These are phyloP conservation scores for Bugulina stolonifera DNA, from an alignment of 2,888 invertebrate species.

Conservation along the genomic window DNA sequence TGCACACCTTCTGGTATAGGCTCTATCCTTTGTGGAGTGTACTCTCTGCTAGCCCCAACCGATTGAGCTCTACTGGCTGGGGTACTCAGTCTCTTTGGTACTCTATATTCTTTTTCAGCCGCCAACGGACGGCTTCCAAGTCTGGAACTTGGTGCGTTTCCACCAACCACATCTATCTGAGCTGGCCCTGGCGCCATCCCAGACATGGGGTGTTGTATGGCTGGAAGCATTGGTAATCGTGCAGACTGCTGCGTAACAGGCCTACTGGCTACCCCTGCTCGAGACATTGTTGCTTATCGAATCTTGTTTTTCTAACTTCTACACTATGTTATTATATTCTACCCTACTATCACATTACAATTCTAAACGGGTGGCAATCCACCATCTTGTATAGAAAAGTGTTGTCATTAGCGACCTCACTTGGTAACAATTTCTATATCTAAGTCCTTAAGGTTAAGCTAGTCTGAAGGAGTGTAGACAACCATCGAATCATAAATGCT, in stretches of 20 bases:
- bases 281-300: slow-evolving; percentile 13
- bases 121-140: slow-evolving; percentile 40
- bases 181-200: slow-evolving; percentile 40
- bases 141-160: slow-evolving; percentile 34
- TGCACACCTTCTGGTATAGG: slow-evolving; percentile 49
- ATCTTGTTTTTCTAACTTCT: not conserved
- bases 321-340: not conserved
- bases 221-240: slow-evolving; percentile 24
- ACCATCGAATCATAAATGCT: too few species aligned
- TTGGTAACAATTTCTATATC: slow-evolving; percentile 9
- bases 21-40: slow-evolving; percentile 29
- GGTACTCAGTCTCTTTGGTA: slow-evolving; percentile 37
- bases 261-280: slow-evolving; percentile 1
- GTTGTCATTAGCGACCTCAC: slow-evolving; percentile 25
- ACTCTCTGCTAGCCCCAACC: not conserved
- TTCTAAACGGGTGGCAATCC: not conserved
- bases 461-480: not conserved
- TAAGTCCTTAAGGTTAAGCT: not conserved
- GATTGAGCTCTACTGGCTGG: slow-evolving; percentile 30
- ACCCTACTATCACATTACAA: not conserved
- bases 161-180: slow-evolving; percentile 37
- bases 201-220: slow-evolving; percentile 47
- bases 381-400: slow-evolving; percentile 16
- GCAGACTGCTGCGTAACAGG: slow-evolving; percentile 17
- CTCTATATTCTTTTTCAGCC: slow-evolving; percentile 36